Percentiles rank a stretch among this genome's conserved stretches.
phyloP scores from a whole-genome alignment of 1,140 invertebrate genomes.

The Penaeus indicus region DNA sequence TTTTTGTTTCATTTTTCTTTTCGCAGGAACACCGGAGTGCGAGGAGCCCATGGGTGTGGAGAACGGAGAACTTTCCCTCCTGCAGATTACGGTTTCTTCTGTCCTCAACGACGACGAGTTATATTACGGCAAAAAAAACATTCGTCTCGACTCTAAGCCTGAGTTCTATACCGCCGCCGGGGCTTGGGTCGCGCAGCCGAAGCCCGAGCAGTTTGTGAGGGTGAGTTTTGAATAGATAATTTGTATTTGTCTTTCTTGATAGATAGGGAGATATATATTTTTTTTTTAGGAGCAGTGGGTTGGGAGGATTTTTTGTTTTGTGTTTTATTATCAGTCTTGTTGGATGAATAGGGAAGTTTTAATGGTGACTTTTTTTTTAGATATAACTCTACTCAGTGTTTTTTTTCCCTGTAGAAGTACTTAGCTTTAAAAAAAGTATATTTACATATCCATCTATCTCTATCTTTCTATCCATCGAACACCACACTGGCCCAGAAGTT shows the following conservation, averaged over 20 bases:
- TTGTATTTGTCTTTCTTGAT: not conserved
- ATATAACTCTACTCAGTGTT: too few species aligned
- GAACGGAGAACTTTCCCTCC: slow-evolving; percentile 73
- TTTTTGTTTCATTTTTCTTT: not conserved
- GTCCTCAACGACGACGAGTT: slow-evolving; percentile 68
- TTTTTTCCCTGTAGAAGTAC: too few species aligned
- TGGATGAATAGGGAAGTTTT: too few species aligned
- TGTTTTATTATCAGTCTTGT: not conserved
- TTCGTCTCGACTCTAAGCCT: slow-evolving; percentile 52
- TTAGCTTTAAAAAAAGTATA: too few species aligned
- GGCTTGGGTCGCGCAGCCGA: slow-evolving; percentile 76
- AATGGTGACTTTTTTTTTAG: too few species aligned
- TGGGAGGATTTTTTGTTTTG: not conserved
- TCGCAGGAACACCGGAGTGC: slow-evolving; percentile 70
- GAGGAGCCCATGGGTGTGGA: slow-evolving; percentile 78
- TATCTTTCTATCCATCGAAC: too few species aligned
- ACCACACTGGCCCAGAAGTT: too few species aligned
- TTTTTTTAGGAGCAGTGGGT: not conserved
- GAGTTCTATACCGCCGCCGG: slow-evolving; percentile 65
- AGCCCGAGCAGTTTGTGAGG: slow-evolving; percentile 69
- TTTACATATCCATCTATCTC: too few species aligned
- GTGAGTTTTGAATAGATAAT: slow-evolving; percentile 37
- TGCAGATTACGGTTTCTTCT: slow-evolving; percentile 76
- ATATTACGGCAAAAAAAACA: slow-evolving; percentile 60
- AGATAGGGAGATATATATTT: not conserved